Conservation (phyloP, 1,140 invertebrate genomes). For the Caenorhabditis inopinata region DNA sequence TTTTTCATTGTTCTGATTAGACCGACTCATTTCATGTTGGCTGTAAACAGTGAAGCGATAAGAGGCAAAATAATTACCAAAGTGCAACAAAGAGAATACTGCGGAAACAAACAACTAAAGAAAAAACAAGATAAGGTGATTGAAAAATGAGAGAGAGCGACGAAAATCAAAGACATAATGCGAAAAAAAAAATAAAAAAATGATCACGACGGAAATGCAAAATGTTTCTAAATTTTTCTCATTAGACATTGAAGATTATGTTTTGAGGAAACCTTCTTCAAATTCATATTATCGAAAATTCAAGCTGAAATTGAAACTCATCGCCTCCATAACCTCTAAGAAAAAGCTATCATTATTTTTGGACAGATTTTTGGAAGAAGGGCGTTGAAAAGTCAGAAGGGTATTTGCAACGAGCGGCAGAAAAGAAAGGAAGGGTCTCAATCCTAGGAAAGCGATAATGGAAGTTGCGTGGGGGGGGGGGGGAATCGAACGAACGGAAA, state of each 20-base stretch:
- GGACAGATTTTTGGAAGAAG: background rate
- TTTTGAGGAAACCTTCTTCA: too few species aligned
- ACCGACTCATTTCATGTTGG: slow-evolving; percentile 32
- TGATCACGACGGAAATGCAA: too few species aligned
- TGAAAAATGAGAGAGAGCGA: background rate
- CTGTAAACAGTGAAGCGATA: background rate
- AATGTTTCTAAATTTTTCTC: background rate
- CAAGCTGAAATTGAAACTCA: too few species aligned
- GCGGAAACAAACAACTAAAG: background rate
- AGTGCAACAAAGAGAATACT: background rate
- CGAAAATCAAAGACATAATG: background rate
- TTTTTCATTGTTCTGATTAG: slow-evolving; percentile 4
- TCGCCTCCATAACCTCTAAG: too few species aligned
- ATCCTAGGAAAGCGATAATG: background rate
- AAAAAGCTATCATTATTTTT: too few species aligned
- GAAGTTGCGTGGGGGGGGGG: background rate
- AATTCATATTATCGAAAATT: too few species aligned
- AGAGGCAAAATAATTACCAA: background rate
- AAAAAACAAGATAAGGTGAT: background rate
- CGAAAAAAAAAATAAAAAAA: background rate
- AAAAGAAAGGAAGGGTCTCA: background rate
- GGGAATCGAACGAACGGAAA: slow-evolving; percentile 5
- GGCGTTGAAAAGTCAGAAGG: background rate
- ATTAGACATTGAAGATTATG: too few species aligned
- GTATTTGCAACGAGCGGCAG: background rate